Evolutionary conservation across 2,113 vertebrate species (phyloP).

Genomic region (Climacteris rufus): DNA sequence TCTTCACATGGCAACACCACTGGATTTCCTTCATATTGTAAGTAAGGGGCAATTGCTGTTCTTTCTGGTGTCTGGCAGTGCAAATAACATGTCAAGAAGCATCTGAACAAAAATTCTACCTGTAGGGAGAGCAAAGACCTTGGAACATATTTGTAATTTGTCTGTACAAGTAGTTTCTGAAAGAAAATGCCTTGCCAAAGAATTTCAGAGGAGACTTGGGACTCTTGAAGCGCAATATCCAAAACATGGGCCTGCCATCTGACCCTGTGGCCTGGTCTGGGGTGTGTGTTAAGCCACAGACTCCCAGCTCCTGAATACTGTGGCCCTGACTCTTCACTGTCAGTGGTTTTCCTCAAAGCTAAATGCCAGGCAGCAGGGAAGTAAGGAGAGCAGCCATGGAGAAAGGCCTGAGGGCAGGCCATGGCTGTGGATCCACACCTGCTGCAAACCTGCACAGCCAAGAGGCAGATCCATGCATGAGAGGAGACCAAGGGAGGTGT

Average conservation of each 20-base stretch:
- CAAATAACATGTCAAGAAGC: neutral
- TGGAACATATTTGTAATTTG: neutral
- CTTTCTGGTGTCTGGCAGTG: neutral
- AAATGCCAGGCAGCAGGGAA: neutral
- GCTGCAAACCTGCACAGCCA: fast-evolving
- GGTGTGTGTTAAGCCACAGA: neutral
- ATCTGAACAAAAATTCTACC: neutral
- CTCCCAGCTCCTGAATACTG: neutral
- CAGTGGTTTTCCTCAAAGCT: neutral
- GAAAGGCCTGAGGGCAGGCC: neutral
- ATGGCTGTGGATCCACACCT: fast-evolving
- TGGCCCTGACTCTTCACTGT: neutral
- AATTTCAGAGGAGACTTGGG: neutral
- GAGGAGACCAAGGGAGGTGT: neutral
- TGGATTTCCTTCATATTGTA: slow-evolving; percentile 98
- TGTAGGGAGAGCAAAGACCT: neutral
- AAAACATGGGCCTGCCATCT: fast-evolving
- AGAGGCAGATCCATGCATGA: neutral
- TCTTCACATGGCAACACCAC: slow-evolving; percentile 89
- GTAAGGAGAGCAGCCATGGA: neutral
- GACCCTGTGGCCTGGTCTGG: neutral
- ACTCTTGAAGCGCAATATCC: neutral
- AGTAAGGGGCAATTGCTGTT: slow-evolving; percentile 5
- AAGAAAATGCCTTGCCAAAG: neutral
- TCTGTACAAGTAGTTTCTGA: neutral